Conservation (phyloP, 2,113 vertebrate genomes). For the Gadus macrocephalus region DNA sequence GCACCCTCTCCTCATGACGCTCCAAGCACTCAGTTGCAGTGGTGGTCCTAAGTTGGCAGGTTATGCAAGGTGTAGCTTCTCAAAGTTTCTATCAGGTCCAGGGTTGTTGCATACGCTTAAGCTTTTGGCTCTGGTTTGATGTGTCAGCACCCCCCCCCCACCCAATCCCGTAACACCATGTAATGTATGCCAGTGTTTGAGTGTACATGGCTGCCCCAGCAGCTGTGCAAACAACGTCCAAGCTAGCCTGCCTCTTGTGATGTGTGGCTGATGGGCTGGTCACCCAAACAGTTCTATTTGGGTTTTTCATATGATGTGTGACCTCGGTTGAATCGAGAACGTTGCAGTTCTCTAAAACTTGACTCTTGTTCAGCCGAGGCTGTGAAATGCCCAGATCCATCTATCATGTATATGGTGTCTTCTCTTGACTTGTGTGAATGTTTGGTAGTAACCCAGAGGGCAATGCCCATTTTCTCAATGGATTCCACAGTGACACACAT, state of each 20-base stretch:
- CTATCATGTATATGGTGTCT: no score
- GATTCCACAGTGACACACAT: conserved; percentile 7
- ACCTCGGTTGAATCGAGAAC: background rate
- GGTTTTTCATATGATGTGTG: conserved; percentile 44
- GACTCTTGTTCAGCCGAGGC: conserved; percentile 26
- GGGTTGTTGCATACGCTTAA: conserved; percentile 49
- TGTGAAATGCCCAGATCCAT: background rate
- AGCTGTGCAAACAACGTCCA: conserved; percentile 75
- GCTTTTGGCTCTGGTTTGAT: conserved; percentile 39
- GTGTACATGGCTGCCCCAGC: conserved; percentile 51
- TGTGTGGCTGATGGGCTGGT: conserved; percentile 57
- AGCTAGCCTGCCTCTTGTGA: conserved; percentile 57
- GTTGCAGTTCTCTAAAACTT: no score
- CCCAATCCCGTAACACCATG: conserved; percentile 39
- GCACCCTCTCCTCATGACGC: conserved; percentile 13
- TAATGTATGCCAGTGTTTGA: conserved; percentile 56
- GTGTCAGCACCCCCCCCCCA: conserved; percentile 50
- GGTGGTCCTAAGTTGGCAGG: conserved; percentile 1
- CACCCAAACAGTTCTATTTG: conserved; percentile 31
- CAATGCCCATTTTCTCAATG: conserved; percentile 30
- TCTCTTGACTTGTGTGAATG: conserved; percentile 14
- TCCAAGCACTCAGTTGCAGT: conserved; percentile 11
- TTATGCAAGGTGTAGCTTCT: background rate
- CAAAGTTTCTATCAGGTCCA: conserved; percentile 27
- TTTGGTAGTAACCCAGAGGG: conserved; percentile 32